Conservation (phyloP, 2,113 vertebrate species). For the Sminthopsis crassicaudata region DNA sequence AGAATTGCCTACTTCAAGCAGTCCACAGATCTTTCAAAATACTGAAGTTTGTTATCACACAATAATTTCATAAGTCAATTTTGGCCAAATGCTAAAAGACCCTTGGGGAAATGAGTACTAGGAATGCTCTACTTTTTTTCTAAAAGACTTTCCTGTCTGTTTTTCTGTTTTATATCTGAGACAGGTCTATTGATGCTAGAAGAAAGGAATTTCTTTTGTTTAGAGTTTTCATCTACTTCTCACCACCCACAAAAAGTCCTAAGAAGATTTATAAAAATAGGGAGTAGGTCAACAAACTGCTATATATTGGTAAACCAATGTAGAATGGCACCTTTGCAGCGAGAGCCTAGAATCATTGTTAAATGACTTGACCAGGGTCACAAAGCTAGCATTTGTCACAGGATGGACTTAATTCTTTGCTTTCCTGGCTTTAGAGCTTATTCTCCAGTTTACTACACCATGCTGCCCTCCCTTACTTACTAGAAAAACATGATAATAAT, state of each 20-base stretch:
- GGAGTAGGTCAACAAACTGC: neutral
- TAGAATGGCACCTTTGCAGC: neutral
- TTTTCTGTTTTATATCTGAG: neutral
- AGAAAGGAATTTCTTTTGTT: neutral
- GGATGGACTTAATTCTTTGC: neutral
- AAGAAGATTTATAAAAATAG: neutral
- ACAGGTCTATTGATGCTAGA: neutral
- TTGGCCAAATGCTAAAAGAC: neutral
- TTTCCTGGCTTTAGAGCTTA: neutral
- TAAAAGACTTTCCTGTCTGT: neutral
- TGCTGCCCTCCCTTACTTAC: neutral
- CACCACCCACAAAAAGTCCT: neutral
- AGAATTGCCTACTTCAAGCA: neutral
- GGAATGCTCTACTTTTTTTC: neutral
- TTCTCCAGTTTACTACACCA: neutral
- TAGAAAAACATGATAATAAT: neutral
- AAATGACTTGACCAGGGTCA: neutral
- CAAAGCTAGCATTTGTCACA: neutral
- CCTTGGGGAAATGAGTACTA: neutral
- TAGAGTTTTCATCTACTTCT: neutral
- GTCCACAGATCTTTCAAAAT: neutral
- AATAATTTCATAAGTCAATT: conserved; percentile 7
- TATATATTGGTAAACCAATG: neutral
- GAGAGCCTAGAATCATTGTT: neutral
- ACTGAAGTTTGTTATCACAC: neutral